Evolutionary conservation across 1,140 invertebrate genomes (phyloP).

Genomic region (Grapholita molesta): DNA sequence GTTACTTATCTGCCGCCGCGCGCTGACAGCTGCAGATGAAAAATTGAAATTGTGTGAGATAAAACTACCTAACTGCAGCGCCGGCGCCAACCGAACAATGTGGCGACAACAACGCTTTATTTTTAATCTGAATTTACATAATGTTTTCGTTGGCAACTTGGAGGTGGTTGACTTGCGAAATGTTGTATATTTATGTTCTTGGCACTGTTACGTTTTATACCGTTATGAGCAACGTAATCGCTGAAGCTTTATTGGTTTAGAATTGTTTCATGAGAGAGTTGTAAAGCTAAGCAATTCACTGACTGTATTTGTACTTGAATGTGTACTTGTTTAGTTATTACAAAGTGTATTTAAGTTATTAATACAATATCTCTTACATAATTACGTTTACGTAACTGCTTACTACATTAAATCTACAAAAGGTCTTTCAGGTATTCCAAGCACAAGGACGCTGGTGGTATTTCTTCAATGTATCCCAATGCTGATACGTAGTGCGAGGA

Average conservation of each 20-base stretch:
- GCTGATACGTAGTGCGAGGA: too few species aligned
- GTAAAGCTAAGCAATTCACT: too few species aligned
- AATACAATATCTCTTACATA: too few species aligned
- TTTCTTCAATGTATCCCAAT: too few species aligned
- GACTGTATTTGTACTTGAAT: too few species aligned
- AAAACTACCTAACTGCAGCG: conserved; percentile 70
- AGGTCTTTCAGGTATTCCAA: too few species aligned
- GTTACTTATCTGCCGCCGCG: conserved; percentile 72
- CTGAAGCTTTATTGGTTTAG: not conserved
- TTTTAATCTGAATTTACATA: conserved; percentile 20
- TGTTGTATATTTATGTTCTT: not conserved
- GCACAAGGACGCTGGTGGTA: too few species aligned
- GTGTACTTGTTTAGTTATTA: too few species aligned
- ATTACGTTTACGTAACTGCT: too few species aligned
- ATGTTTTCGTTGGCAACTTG: conserved; percentile 15
- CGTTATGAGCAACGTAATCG: not conserved
- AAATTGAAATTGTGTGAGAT: conserved; percentile 77
- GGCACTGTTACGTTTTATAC: not conserved
- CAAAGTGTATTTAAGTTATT: too few species aligned
- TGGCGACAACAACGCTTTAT: conserved; percentile 52
- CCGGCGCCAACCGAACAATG: conserved; percentile 55
- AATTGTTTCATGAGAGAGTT: too few species aligned
- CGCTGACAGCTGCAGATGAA: conserved; percentile 75
- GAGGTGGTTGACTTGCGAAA: conserved; percentile 14
- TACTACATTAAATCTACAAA: too few species aligned